These are phyloP conservation scores for Pantherophis guttatus DNA, from an alignment of 2,113 vertebrate genomes.

Conservation along the genomic window DNA sequence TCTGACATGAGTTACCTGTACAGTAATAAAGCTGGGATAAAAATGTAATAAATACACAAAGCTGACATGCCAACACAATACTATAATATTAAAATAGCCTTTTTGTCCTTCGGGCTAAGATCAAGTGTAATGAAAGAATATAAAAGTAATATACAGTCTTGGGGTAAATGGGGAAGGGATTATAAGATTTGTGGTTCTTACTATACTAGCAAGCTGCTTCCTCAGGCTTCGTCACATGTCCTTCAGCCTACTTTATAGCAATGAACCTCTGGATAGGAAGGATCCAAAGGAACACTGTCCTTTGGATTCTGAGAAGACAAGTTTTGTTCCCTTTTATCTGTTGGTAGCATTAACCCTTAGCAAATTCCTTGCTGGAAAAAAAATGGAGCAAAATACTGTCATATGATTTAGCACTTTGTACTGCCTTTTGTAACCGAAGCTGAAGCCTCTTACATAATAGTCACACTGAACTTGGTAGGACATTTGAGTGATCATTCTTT, in stretches of 20 bases:
- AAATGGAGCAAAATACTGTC: neutral
- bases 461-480: neutral
- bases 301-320: neutral
- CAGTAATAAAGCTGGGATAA: neutral
- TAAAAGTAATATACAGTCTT: neutral
- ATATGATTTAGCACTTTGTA: neutral
- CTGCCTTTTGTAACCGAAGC: neutral
- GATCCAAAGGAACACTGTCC: neutral
- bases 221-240: neutral
- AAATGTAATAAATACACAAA: neutral
- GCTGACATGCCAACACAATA: neutral
- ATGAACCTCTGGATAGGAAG: neutral
- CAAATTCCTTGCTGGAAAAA: neutral
- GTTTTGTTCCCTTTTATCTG: neutral
- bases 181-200: neutral
- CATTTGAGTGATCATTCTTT: neutral
- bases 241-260: neutral
- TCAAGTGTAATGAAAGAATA: neutral
- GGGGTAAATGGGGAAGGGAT: neutral
- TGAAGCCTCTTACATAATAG: neutral
- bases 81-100: neutral
- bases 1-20: neutral
- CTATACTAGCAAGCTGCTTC: neutral
- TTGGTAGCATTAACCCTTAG: neutral
- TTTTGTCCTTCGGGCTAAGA: neutral